Conservation (phyloP, 2,888 invertebrate species). For the Ochropleura leucogaster region DNA sequence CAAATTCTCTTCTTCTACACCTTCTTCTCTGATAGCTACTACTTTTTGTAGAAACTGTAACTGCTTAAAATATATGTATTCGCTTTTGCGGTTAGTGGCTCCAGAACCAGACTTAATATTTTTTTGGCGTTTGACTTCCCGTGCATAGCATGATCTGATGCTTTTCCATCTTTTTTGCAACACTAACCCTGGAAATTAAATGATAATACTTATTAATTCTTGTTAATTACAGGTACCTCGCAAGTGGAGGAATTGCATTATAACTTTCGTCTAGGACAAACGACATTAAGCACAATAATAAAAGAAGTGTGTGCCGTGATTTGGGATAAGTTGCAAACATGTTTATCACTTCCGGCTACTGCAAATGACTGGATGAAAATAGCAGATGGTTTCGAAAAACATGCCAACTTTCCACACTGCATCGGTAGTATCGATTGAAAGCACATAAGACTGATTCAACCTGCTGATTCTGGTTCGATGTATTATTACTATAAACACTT, state of each 20-base stretch:
- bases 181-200: constrained; percentile 50
- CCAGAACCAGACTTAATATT: constrained; percentile 39
- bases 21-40: constrained; percentile 32
- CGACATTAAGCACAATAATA: constrained; percentile 55
- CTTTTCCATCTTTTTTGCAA: constrained; percentile 65
- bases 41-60: constrained; percentile 58
- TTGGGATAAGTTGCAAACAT: constrained; percentile 53
- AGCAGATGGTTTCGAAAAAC: constrained; percentile 60
- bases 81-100: constrained; percentile 56
- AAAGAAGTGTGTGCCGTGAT: constrained; percentile 51
- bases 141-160: constrained; percentile 57
- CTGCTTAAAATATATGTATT: constrained; percentile 64
- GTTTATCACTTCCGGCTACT: constrained; percentile 34
- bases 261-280: constrained; percentile 51
- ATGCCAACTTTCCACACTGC: constrained; percentile 67
- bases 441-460: constrained; percentile 54
- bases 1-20: constrained; percentile 31
- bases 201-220: constrained; percentile 35
- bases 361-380: constrained; percentile 51
- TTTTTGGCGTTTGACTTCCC: constrained; percentile 57
- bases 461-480: constrained; percentile 58
- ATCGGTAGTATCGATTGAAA: constrained; percentile 61
- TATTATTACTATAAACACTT: constrained; percentile 53
- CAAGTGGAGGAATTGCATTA: constrained; percentile 40
- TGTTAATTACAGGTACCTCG: constrained; percentile 42